Conservation (phyloP, 1,140 invertebrate genomes). For the Euglossa dilemma region DNA sequence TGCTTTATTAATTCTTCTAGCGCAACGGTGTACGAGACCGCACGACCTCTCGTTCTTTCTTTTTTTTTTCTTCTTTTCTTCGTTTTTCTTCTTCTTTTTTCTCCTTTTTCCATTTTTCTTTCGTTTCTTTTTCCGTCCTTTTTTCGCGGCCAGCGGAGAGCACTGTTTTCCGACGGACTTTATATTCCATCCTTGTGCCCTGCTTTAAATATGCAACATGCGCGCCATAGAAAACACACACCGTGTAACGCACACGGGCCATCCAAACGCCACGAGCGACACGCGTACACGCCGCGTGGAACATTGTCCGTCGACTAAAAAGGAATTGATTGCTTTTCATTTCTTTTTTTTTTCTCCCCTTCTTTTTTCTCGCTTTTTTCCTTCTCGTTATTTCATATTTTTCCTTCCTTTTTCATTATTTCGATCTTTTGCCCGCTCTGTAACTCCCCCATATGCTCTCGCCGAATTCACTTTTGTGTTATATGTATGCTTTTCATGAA, state of each 20-base stretch:
- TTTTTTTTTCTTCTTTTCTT: background rate
- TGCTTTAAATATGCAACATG: conserved; percentile 49
- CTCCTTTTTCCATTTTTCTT: background rate
- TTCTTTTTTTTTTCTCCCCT: background rate
- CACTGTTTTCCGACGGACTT: conserved; percentile 32
- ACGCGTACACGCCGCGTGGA: background rate
- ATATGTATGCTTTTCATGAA: background rate
- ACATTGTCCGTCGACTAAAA: conserved; percentile 33
- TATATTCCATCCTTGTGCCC: conserved; percentile 45
- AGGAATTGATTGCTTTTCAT: conserved; percentile 53
- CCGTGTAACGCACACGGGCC: conserved; percentile 11
- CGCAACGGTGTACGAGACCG: background rate
- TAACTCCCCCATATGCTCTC: no score
- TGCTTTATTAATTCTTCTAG: conserved; percentile 50
- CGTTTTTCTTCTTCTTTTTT: background rate
- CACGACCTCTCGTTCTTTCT: no score
- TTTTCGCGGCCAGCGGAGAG: background rate
- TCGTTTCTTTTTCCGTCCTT: background rate
- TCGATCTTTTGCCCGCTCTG: background rate
- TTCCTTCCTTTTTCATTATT: background rate
- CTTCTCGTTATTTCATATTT: background rate
- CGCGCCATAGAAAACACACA: background rate
- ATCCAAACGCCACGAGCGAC: background rate
- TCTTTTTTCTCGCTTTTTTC: background rate
- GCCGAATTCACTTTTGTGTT: conserved; percentile 13